Base-by-base conservation (phyloP, 2,888 invertebrate species). In the Tetrapedia diversipes region DNA sequence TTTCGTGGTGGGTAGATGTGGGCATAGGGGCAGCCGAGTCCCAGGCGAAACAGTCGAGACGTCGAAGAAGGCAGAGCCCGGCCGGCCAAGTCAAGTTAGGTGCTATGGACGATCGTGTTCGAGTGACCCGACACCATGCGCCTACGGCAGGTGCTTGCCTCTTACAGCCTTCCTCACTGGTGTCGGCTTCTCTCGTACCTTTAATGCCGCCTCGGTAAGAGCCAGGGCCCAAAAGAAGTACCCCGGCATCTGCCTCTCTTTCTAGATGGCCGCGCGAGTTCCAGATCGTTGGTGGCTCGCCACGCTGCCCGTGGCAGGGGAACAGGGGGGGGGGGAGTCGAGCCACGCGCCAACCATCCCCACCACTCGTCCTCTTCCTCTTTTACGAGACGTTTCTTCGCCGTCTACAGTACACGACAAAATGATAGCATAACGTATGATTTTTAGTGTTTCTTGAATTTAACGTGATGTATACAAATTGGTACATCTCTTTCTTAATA, bases 321-420 rank as follows among this genome's bases (percentile, higher is more conserved):
- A n/a, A n/a, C n/a, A n/a, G n/a, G 70, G 76, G 69, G 71, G 79
- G 72, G 77, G 80, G 74, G 80, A 81, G 77, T 73, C 67, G 83
- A 87, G 89, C 89, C 89, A 89, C 89, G 89, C 89, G 89, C 89
- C 89, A 88, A 80, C 81, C 64, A 85, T 81, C 89, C 89, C 89
- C 89, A 81, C 89, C 81, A 80, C 57, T 51, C 32, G 60, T 65
- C 47, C 67, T 59, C 45, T 69, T 75, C 68, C 68, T 72, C 77
- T 67, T 72, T 75, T 68, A 27, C 49, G 53, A 27, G 14, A n/a
- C n/a, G 8, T 61, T 64, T 59, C 54, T 60, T 45, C 32, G 10
- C 29, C 16, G n/a, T 49, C 43, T 37, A 32, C 39, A 37, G n/a
- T n/a, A n/a, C n/a, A n/a, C n/a, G n/a, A n/a, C n/a, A n/a, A n/a